Conservation (phyloP, 1,140 invertebrate genomes). For the fruit fly (Drosophila melanogaster) region DNA sequence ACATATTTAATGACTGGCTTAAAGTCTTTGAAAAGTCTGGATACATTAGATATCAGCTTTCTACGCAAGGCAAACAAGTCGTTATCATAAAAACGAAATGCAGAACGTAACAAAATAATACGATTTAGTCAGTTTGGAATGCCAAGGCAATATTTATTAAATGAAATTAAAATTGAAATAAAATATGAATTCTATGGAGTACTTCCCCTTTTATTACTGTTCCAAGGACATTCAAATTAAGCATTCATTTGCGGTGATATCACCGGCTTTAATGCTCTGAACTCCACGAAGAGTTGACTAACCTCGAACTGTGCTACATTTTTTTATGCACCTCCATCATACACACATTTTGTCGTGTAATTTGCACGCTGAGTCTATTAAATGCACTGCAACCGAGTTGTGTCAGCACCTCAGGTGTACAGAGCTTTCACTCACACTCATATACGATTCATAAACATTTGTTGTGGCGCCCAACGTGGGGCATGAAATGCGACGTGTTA, state of each 20-base stretch:
- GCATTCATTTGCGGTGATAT: conserved; percentile 44
- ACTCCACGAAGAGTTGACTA: conserved; percentile 66
- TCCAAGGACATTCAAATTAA: conserved; percentile 46
- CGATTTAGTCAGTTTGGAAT: background rate
- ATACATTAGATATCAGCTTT: conserved; percentile 18
- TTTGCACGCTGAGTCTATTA: conserved; percentile 61
- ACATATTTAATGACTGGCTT: conserved; percentile 42
- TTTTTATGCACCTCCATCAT: conserved; percentile 7
- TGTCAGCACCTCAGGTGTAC: conserved; percentile 56
- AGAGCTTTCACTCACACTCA: conserved; percentile 33
- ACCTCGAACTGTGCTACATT: conserved; percentile 54
- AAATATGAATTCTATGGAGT: background rate
- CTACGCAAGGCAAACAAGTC: conserved; percentile 7
- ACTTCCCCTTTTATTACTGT: too few species aligned
- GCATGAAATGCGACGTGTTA: conserved; percentile 60
- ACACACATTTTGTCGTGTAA: conserved; percentile 22
- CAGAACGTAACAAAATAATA: background rate
- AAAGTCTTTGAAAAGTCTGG: conserved; percentile 16
- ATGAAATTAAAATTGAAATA: background rate
- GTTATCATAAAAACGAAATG: background rate
- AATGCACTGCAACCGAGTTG: conserved; percentile 59
- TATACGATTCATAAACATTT: conserved; percentile 57
- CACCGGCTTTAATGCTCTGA: conserved; percentile 23
- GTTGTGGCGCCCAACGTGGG: conserved; percentile 47
- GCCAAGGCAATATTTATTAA: too few species aligned